Base-by-base conservation (phyloP, 1,140 invertebrate genomes). In the Sitophilus oryzae region DNA sequence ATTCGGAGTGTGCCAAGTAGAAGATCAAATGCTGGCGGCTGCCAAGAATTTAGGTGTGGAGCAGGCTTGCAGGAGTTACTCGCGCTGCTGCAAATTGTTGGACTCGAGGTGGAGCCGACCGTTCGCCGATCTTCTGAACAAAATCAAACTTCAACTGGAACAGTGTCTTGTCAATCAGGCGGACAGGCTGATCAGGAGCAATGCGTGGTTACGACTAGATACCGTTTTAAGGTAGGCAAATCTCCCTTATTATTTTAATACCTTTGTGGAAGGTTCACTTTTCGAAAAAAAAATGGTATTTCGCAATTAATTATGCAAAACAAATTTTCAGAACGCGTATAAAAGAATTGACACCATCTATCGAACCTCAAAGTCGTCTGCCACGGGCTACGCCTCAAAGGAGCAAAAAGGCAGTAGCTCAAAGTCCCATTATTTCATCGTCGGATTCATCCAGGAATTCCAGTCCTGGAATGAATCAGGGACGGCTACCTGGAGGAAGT, bases 21-120 rank as follows among this genome's bases (percentile, higher is more conserved):
- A 88, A 66, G 80, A 83, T 42, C 78, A 82, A 51, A 75, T 88
- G 38, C 62, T 85, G 14, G 74, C 79, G 2, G 79, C 83, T 0
- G 77, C 83, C 2, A 79, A 81, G 23, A 72, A 77, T 11, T 64
- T 87, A 8, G 77, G 80, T 1, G 79, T 83, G 0, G 85, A 88
- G 60, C 82, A 86, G 67, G 84, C 85, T 0, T 88, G 85, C 63
- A 77, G 79, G 46, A 82, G 81, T 65, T 84, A 86, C 60, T 74
- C 76, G 30, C 71, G 75, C 3, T 66, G 64, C 36, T 65, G 65
- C 49, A 69, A 68, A 52, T 63, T 66, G 62, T 40, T 69, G 14
- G 64, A 69, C 21, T 60, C 65, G 43, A 38, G 41, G 6, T 69
- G 66, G 66, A 63, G 50, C 18, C 46, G 58, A 21, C 59, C 59